These are phyloP conservation scores for Nephrocerus scutellatus DNA, from an alignment of 2,888 invertebrate genomes.

Conservation along the genomic window DNA sequence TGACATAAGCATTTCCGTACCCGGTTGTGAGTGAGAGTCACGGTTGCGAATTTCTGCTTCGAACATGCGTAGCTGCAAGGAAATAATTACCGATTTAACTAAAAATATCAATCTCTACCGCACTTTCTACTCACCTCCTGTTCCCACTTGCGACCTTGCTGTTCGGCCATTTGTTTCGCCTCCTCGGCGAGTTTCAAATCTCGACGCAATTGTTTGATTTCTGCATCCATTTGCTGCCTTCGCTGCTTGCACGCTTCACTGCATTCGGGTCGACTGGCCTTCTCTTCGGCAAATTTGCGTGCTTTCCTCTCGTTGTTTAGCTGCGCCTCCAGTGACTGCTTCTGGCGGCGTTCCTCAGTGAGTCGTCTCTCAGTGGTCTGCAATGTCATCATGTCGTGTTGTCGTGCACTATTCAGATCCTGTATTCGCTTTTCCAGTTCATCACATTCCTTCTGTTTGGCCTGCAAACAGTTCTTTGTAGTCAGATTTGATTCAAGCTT, in stretches of 20 bases:
- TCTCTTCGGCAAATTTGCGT: constrained; percentile 52
- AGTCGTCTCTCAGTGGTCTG: constrained; percentile 71
- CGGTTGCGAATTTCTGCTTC: constrained; percentile 44
- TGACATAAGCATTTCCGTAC: constrained; percentile 69
- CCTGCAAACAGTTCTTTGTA: constrained; percentile 73
- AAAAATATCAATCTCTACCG: no score
- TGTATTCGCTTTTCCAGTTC: constrained; percentile 78
- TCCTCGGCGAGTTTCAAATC: constrained; percentile 63
- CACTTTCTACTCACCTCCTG: constrained; percentile 38
- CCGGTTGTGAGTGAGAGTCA: constrained; percentile 46
- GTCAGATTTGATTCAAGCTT: constrained; percentile 54
- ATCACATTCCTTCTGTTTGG: constrained; percentile 66
- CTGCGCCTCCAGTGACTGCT: constrained; percentile 66
- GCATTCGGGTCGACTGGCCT: constrained; percentile 55
- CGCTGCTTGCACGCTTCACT: constrained; percentile 60
- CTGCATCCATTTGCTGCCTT: constrained; percentile 62
- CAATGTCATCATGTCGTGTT: constrained; percentile 71
- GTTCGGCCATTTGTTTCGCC: constrained; percentile 49
- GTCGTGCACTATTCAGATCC: constrained; percentile 63
- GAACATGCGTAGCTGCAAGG: constrained; percentile 39
- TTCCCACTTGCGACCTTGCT: constrained; percentile 45
- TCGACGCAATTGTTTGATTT: constrained; percentile 58
- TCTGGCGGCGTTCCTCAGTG: constrained; percentile 71
- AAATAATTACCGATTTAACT: neutral
- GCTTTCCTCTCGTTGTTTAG: constrained; percentile 66